Conservation (phyloP, 2,888 invertebrate species). For the Bombyx huttoni region DNA sequence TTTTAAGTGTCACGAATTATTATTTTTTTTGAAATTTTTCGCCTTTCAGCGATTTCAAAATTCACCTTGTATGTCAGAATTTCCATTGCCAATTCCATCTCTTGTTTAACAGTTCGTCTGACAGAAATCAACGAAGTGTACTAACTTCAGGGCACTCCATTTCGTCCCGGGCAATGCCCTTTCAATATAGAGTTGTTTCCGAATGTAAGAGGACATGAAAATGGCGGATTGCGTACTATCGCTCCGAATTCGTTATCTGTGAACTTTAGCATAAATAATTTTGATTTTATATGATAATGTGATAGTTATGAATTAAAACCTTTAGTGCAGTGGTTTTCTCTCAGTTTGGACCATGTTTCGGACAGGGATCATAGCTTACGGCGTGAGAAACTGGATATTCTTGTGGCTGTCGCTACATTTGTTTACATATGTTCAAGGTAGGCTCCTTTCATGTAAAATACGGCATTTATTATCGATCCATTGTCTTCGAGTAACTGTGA, state of each 20-base stretch:
- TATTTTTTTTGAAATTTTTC: too few species aligned
- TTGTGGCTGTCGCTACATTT: slow-evolving; percentile 57
- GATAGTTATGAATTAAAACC: slow-evolving; percentile 66
- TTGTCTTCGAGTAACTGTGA: slow-evolving; percentile 5
- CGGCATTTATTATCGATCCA: slow-evolving; percentile 51
- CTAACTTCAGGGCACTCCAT: slow-evolving; percentile 25
- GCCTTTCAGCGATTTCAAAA: too few species aligned
- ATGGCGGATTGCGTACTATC: slow-evolving; percentile 47
- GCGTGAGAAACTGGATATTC: slow-evolving; percentile 65
- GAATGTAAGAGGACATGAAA: slow-evolving; percentile 49
- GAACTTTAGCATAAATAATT: slow-evolving; percentile 30
- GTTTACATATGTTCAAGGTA: slow-evolving; percentile 71
- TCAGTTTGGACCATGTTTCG: slow-evolving; percentile 59
- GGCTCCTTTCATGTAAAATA: slow-evolving; percentile 56
- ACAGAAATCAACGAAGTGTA: slow-evolving; percentile 7
- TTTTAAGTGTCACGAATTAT: too few species aligned
- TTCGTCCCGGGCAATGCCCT: slow-evolving; percentile 61
- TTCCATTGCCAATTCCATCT: slow-evolving; percentile 10
- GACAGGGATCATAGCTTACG: slow-evolving; percentile 61
- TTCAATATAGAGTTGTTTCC: slow-evolving; percentile 57
- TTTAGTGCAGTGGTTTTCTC: slow-evolving; percentile 44
- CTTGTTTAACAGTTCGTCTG: slow-evolving; percentile 15
- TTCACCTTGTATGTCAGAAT: too few species aligned
- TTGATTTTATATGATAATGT: slow-evolving; percentile 64
- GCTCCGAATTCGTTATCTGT: slow-evolving; percentile 22